Percentiles rank a stretch among this genome's conserved stretches.
Conservation (phyloP, 2,797 vertebrate genomes). For the Helarctos malayanus region DNA sequence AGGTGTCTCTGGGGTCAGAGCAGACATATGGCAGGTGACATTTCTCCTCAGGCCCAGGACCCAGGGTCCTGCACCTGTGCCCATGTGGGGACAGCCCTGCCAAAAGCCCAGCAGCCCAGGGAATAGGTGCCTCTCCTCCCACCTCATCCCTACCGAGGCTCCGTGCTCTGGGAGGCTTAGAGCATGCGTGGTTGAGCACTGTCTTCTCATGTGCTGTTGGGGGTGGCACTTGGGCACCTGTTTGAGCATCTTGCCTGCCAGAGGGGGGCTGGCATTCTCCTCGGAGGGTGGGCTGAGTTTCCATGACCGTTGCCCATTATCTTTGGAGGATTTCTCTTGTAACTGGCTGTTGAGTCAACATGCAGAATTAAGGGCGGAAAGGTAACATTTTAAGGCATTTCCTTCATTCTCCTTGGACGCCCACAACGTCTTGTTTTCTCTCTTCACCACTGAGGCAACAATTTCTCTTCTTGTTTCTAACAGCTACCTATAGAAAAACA, state of each 20-base stretch:
- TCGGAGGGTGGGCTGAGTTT: neutral
- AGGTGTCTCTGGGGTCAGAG: neutral
- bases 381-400: neutral
- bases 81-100: neutral
- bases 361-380: neutral
- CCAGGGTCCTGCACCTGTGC: neutral
- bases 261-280: neutral
- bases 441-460: conserved; percentile 63
- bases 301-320: neutral
- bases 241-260: no score
- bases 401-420: neutral
- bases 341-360: neutral
- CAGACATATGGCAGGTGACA: neutral
- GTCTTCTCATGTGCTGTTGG: neutral
- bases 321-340: neutral
- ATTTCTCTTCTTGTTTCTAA: conserved; percentile 69
- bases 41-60: neutral
- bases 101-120: neutral
- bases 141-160: neutral
- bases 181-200: neutral
- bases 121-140: neutral
- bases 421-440: neutral
- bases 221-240: no score
- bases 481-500: conserved; percentile 79
- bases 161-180: accelerated